phyloP scores from a whole-genome alignment of 2,797 vertebrate genomes.

The Acropternis orthonyx region DNA sequence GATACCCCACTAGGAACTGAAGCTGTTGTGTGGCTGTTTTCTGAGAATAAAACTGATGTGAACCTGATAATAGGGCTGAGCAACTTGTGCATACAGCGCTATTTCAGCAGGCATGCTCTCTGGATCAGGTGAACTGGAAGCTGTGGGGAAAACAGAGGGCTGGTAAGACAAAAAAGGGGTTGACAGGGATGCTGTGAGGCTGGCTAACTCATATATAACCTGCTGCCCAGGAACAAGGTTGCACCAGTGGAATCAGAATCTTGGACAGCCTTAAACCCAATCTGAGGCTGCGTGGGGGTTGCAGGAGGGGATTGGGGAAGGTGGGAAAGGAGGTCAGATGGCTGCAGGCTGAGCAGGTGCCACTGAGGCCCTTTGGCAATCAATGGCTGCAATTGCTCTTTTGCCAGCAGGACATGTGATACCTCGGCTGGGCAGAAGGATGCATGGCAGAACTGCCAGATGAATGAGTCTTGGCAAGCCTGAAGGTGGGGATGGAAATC shows the following conservation, averaged over 20 bases:
- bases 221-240: neutral
- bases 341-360: conserved; percentile 36
- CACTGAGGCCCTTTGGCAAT: neutral
- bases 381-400: neutral
- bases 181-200: neutral
- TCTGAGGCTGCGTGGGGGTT: neutral
- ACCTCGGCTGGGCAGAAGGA: neutral
- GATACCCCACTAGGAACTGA: neutral
- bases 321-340: conserved; percentile 37
- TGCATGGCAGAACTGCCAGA: neutral
- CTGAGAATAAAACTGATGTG: neutral
- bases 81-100: neutral
- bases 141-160: neutral
- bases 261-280: neutral
- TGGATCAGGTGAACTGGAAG: neutral
- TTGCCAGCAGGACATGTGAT: neutral
- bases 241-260: neutral
- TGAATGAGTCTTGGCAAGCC: conserved; percentile 24
- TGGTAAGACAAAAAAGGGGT: neutral
- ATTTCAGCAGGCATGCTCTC: neutral
- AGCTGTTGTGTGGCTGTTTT: neutral
- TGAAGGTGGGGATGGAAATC: neutral
- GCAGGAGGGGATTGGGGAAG: neutral
- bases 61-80: neutral
- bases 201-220: neutral